Conservation (phyloP, 2,113 vertebrate genomes). For the Cephalophus harveyi region DNA sequence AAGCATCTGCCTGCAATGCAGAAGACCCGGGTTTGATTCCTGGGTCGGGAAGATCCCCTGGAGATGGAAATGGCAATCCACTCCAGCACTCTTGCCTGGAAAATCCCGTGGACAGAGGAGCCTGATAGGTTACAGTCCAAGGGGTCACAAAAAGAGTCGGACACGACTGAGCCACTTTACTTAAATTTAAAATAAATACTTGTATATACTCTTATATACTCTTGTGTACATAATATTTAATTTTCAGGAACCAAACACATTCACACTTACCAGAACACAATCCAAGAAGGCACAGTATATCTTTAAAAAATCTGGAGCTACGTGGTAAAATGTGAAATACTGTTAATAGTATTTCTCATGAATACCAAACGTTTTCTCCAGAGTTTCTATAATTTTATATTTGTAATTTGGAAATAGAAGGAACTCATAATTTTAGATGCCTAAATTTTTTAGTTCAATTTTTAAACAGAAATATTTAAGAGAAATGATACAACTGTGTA, state of each 20-base stretch:
- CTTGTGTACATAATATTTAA: neutral
- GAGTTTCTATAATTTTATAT: neutral
- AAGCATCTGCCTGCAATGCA: too few relatives aligned
- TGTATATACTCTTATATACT: too few relatives aligned
- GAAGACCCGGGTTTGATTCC: too few relatives aligned
- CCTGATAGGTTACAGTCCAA: too few relatives aligned
- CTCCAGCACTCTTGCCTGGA: too few relatives aligned
- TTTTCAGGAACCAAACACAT: neutral
- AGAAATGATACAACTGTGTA: neutral
- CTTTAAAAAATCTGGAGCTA: neutral
- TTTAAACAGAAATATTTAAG: conserved; percentile 11
- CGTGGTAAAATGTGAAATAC: neutral
- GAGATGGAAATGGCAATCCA: too few relatives aligned
- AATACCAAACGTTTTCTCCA: neutral
- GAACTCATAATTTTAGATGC: neutral
- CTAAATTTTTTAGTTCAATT: neutral
- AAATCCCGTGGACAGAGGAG: too few relatives aligned
- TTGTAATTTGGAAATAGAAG: neutral
- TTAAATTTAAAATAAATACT: too few relatives aligned
- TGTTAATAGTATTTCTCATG: neutral
- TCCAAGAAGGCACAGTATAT: neutral
- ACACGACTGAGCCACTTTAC: too few relatives aligned
- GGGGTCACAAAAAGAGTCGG: too few relatives aligned
- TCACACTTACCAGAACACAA: neutral
- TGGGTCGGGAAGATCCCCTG: too few relatives aligned